These are phyloP conservation scores for Reticulitermes speratus DNA, from an alignment of 1,140 invertebrate species.

Conservation along the genomic window DNA sequence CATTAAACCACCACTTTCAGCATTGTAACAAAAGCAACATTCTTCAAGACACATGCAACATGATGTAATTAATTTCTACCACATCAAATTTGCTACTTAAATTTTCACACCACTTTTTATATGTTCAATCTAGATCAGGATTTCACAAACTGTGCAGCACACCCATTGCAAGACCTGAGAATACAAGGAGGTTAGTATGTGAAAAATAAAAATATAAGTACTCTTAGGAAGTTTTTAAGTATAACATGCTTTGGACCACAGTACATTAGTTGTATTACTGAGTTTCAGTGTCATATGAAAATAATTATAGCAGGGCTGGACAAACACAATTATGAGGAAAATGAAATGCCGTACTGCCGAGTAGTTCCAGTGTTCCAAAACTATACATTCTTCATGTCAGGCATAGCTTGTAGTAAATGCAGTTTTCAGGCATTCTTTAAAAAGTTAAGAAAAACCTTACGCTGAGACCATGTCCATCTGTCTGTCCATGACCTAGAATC, in stretches of 20 bases:
- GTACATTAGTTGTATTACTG: neutral
- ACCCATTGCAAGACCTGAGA: slow-evolving; percentile 1
- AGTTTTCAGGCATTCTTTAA: too few relatives aligned
- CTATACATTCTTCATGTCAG: too few relatives aligned
- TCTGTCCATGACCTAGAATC: too few relatives aligned
- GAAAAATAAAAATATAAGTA: neutral
- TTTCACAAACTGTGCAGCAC: neutral
- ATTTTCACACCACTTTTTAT: neutral
- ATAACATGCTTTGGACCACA: neutral
- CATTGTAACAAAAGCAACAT: neutral
- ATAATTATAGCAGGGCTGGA: neutral
- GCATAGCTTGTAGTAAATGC: too few relatives aligned
- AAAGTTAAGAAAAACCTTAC: too few relatives aligned
- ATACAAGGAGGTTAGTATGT: slow-evolving; percentile 8
- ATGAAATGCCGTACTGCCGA: too few relatives aligned
- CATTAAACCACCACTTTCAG: slow-evolving; percentile 1
- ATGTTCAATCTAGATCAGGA: neutral
- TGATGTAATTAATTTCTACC: neutral
- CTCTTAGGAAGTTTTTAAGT: neutral
- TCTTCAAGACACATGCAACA: neutral
- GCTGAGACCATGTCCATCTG: too few relatives aligned
- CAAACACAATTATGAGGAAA: neutral
- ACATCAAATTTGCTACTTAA: neutral
- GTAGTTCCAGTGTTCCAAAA: too few relatives aligned
- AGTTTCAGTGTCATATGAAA: neutral